Evolutionary conservation across 2,797 vertebrate species (phyloP).

Genomic region (Liparis tanakae): DNA sequence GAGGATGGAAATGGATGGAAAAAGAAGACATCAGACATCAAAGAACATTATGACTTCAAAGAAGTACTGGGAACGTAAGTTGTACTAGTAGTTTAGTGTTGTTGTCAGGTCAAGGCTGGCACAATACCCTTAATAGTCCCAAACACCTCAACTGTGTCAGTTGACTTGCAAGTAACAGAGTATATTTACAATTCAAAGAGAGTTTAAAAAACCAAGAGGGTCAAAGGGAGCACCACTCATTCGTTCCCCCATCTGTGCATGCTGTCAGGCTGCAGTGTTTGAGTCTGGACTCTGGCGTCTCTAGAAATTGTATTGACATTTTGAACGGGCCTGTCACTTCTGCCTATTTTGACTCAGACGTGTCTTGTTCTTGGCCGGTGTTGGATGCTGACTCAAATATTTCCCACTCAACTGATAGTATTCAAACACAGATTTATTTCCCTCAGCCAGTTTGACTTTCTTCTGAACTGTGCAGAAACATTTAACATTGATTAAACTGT

Average conservation of each 20-base stretch:
- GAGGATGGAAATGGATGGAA: constrained; percentile 87
- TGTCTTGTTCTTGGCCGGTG: constrained; percentile 29
- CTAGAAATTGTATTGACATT: constrained; percentile 34
- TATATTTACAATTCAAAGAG: not conserved
- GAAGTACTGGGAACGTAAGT: constrained; percentile 88
- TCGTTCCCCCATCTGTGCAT: constrained; percentile 2
- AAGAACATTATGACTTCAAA: constrained; percentile 88
- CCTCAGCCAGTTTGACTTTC: not conserved
- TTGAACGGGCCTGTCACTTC: constrained; percentile 19
- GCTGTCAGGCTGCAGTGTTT: constrained; percentile 22
- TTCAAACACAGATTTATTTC: not conserved
- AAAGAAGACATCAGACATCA: constrained; percentile 88
- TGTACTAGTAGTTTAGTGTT: constrained; percentile 10
- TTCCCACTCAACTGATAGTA: constrained; percentile 12
- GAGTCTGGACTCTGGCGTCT: constrained; percentile 18
- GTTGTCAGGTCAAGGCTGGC: not conserved
- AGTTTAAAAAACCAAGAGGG: not conserved
- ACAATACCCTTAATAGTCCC: not conserved
- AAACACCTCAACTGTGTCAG: constrained; percentile 3
- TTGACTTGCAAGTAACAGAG: not conserved
- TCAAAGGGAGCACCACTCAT: constrained; percentile 9
- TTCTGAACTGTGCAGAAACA: constrained; percentile 11
- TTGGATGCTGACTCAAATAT: constrained; percentile 41
- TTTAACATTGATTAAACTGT: constrained; percentile 1
- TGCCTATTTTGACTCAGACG: constrained; percentile 37